Conservation (phyloP, 1,140 invertebrate species). For the Phymastichus coffea region DNA sequence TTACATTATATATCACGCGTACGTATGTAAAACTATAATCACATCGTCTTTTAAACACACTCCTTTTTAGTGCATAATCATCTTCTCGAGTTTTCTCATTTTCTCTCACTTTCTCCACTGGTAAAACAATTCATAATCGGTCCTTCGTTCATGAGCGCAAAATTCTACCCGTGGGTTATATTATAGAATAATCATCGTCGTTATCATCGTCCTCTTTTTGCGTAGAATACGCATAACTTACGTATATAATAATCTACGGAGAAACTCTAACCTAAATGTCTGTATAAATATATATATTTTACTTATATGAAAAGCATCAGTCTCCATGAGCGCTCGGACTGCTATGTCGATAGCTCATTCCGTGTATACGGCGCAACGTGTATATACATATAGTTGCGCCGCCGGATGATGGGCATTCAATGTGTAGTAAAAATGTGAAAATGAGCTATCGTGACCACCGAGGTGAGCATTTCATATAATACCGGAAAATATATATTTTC, state of each 20-base stretch:
- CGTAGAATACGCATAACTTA: slow-evolving; percentile 44
- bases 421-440: no score
- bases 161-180: no score
- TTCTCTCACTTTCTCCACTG: slow-evolving; percentile 21
- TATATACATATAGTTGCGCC: no score
- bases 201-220: no score
- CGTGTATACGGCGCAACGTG: no score
- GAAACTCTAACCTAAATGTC: slow-evolving; percentile 51
- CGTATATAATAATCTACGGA: slow-evolving; percentile 45
- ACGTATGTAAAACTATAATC: slow-evolving; percentile 31
- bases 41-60: slow-evolving; percentile 39
- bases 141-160: no score
- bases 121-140: no score
- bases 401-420: no score
- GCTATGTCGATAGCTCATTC: slow-evolving; percentile 33
- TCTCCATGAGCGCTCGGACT: slow-evolving; percentile 48
- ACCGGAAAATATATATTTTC: slow-evolving; percentile 57
- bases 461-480: slow-evolving; percentile 56
- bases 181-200: no score
- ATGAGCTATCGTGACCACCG: slow-evolving; percentile 35
- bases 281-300: slow-evolving; percentile 57
- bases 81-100: not conserved
- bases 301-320: slow-evolving; percentile 59
- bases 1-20: no score
- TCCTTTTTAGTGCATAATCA: not conserved